Conservation (phyloP, 2,113 vertebrate species). For the Sapajus apella region DNA sequence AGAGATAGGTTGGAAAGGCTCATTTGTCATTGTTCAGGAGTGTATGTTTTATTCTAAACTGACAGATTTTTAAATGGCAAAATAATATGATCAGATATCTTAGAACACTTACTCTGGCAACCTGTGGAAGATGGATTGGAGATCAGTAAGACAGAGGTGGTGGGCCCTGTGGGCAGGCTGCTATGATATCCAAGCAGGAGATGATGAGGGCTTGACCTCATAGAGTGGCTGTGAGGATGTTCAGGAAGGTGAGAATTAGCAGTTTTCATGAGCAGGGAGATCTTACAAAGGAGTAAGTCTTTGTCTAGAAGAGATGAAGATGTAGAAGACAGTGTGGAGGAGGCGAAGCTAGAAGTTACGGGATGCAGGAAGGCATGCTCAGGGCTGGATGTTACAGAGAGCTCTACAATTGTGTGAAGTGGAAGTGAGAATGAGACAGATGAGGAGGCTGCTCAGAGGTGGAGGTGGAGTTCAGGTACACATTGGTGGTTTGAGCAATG, state of each 20-base stretch:
- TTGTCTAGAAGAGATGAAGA: not conserved
- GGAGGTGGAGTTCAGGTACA: not conserved
- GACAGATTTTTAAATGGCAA: not conserved
- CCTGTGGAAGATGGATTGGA: not conserved
- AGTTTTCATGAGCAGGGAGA: not conserved
- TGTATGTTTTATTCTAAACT: not conserved
- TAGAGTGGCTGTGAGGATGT: not conserved
- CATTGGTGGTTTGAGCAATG: not conserved
- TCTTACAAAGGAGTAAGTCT: not conserved
- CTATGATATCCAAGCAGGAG: not conserved
- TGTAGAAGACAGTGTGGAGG: not conserved
- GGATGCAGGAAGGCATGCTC: not conserved
- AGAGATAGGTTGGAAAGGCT: not conserved
- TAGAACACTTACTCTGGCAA: not conserved
- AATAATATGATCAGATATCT: not conserved
- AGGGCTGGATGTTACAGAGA: not conserved
- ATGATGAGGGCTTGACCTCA: not conserved
- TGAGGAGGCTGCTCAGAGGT: not conserved
- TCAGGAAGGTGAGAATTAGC: constrained; percentile 17
- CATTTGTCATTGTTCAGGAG: not conserved
- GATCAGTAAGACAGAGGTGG: not conserved
- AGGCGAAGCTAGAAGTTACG: not conserved
- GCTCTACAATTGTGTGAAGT: not conserved
- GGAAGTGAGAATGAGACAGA: not conserved
- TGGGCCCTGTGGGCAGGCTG: not conserved